These are phyloP conservation scores for Cosmia trapezina DNA, from an alignment of 2,888 invertebrate species.

Conservation along the genomic window DNA sequence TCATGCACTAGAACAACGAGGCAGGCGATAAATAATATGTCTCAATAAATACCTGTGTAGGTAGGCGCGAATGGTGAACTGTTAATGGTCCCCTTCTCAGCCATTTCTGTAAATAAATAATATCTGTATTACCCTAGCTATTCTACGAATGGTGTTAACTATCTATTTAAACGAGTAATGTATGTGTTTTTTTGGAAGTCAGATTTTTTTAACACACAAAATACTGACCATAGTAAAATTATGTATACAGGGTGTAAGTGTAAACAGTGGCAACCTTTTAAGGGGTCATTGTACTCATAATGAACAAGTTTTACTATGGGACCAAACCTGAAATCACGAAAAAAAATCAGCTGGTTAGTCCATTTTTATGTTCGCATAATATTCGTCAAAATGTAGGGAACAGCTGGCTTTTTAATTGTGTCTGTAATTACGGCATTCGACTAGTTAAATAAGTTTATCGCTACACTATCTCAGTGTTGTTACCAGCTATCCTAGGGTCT, in stretches of 20 bases:
- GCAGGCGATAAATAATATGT: neutral
- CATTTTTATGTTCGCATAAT: too few species aligned
- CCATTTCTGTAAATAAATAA: constrained; percentile 78
- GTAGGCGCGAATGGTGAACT: constrained; percentile 68
- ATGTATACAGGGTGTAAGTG: too few species aligned
- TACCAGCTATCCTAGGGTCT: constrained; percentile 85
- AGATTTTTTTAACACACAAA: neutral
- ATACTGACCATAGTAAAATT: neutral
- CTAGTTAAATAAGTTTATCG: too few species aligned
- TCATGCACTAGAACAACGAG: neutral
- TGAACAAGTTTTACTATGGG: too few species aligned
- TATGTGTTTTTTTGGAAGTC: neutral
- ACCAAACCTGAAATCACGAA: too few species aligned
- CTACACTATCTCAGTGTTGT: neutral
- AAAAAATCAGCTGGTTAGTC: too few species aligned
- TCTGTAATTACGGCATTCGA: too few species aligned
- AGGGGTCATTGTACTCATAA: too few species aligned
- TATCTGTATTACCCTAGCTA: constrained; percentile 11
- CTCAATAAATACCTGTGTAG: constrained; percentile 68
- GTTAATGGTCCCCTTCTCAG: constrained; percentile 80
- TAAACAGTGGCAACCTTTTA: too few species aligned
- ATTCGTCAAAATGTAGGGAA: too few species aligned
- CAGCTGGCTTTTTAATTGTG: too few species aligned
- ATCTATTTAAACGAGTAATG: neutral
- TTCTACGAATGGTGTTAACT: constrained; percentile 1